Evolutionary conservation across 2,113 vertebrate genomes (phyloP).

Genomic region (Geococcyx californianus): DNA sequence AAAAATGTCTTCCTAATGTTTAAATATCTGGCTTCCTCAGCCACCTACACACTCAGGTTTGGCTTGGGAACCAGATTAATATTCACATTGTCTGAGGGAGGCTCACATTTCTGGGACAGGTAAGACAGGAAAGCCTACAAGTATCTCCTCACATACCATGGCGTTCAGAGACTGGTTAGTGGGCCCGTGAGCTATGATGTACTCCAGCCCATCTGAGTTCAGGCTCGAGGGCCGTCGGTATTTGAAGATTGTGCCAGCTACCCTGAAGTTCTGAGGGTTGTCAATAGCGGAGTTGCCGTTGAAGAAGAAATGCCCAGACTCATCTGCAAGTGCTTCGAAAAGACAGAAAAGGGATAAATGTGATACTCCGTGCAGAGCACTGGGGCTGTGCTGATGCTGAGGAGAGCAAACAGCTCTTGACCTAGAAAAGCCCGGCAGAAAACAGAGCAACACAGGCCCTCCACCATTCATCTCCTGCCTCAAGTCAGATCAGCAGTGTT

Average conservation of each 20-base stretch:
- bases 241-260: constrained; percentile 89
- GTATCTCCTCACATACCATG: constrained; percentile 76
- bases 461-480: neutral
- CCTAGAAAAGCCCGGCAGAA: neutral
- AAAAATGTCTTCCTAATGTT: no score
- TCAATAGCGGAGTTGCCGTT: constrained; percentile 88
- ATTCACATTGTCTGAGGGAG: neutral
- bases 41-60: neutral
- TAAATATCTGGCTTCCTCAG: neutral
- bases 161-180: constrained; percentile 86
- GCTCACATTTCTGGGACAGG: neutral
- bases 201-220: constrained; percentile 86
- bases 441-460: neutral
- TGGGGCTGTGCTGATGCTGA: neutral
- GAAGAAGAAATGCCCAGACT: constrained; percentile 86
- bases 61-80: neutral
- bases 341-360: neutral
- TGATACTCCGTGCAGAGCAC: neutral
- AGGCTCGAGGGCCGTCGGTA: constrained; percentile 83
- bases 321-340: constrained; percentile 84
- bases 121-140: neutral
- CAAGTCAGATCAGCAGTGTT: neutral
- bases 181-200: constrained; percentile 88
- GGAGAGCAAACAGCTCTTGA: neutral
- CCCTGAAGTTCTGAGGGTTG: constrained; percentile 87